phyloP scores from a whole-genome alignment of 2,797 vertebrate species.

The Pogoniulus pusillus region DNA sequence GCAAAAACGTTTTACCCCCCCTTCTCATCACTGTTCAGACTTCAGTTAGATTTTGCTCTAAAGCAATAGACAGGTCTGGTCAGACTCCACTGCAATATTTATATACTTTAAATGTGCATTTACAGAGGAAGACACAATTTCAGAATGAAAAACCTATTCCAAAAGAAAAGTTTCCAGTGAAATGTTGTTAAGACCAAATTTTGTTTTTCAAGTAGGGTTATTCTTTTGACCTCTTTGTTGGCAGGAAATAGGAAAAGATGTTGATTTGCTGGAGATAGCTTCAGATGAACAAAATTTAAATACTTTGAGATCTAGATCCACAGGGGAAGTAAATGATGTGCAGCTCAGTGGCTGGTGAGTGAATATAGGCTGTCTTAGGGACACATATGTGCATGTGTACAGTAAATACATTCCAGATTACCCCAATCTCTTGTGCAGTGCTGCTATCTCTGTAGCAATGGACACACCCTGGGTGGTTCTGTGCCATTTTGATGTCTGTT shows the following conservation, averaged over 20 bases:
- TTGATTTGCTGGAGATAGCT: not conserved
- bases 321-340: not conserved
- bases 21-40: not conserved
- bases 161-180: not conserved
- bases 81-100: not conserved
- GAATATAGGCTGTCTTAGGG: not conserved
- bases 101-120: not conserved
- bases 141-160: not conserved
- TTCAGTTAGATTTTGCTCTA: not conserved
- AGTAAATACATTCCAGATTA: not conserved
- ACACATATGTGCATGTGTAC: not conserved
- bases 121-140: not conserved
- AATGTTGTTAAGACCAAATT: not conserved
- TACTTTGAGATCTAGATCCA: not conserved
- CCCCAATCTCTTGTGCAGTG: not conserved
- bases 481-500: not conserved
- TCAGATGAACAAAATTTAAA: constrained; percentile 11
- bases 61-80: not conserved
- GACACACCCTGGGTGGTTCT: not conserved
- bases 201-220: not conserved
- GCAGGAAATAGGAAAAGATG: not conserved
- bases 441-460: not conserved
- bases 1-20: not conserved
- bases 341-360: not conserved
- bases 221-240: not conserved